Conservation (phyloP, 2,888 invertebrate species). For the Parnassius apollo region DNA sequence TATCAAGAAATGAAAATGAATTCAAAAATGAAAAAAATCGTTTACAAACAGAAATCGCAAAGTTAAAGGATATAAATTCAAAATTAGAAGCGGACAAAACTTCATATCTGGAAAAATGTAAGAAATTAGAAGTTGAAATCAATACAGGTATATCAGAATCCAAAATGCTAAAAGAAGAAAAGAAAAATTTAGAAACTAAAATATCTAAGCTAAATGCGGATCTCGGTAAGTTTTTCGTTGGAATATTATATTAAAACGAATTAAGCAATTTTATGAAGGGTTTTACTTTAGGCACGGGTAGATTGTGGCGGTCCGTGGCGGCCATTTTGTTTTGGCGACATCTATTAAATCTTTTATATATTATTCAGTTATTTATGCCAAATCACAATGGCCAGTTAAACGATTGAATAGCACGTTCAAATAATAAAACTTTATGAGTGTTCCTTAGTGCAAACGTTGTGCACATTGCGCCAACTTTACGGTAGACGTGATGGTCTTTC, state of each 20-base stretch:
- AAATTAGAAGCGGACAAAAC: constrained; percentile 72
- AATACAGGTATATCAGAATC: constrained; percentile 61
- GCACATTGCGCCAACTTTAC: too few relatives aligned
- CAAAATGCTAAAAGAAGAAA: constrained; percentile 84
- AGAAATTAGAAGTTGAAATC: constrained; percentile 63
- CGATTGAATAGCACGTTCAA: too few relatives aligned
- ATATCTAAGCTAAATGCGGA: constrained; percentile 81
- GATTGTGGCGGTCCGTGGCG: too few relatives aligned
- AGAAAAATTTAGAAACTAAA: constrained; percentile 82
- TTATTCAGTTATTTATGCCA: too few relatives aligned
- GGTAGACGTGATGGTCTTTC: too few relatives aligned
- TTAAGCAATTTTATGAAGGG: neutral
- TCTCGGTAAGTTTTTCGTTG: constrained; percentile 75
- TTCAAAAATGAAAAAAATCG: constrained; percentile 76
- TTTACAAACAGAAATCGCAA: constrained; percentile 72
- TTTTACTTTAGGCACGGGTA: too few relatives aligned
- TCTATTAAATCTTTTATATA: too few relatives aligned
- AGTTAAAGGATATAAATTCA: constrained; percentile 75
- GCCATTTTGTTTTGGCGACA: too few relatives aligned
- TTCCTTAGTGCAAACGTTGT: too few relatives aligned
- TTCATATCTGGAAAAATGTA: constrained; percentile 54
- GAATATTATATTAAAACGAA: neutral
- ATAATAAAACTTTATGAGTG: too few relatives aligned
- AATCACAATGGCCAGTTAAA: too few relatives aligned
- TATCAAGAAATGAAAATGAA: constrained; percentile 73